Conservation (phyloP, 1,140 invertebrate species). For the Orius laevigatus region DNA sequence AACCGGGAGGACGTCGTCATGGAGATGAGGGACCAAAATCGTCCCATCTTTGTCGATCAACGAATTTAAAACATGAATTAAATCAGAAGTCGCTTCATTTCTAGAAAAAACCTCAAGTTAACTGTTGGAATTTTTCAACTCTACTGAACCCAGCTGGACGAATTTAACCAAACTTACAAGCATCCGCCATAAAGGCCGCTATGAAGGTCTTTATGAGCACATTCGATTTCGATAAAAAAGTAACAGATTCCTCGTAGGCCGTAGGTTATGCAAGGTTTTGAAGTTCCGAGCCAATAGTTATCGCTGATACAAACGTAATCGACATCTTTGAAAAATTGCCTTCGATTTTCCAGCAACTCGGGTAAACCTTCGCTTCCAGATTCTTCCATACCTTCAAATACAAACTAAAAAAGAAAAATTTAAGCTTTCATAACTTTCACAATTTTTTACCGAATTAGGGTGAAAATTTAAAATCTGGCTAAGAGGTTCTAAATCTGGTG, state of each 20-base stretch:
- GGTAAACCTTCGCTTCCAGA: conserved; percentile 90
- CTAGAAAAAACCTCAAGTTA: conserved; percentile 23
- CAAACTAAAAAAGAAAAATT: conserved; percentile 63
- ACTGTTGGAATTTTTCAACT: conserved; percentile 1
- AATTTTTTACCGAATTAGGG: no score
- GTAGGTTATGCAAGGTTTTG: conserved; percentile 93
- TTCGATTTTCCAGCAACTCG: conserved; percentile 56
- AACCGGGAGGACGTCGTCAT: conserved; percentile 58
- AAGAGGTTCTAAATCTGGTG: background rate
- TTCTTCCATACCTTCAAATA: conserved; percentile 98
- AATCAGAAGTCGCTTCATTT: conserved; percentile 75
- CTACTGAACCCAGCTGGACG: no score
- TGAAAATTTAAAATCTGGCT: background rate
- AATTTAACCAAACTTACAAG: conserved; percentile 50
- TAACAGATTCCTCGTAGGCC: conserved; percentile 88
- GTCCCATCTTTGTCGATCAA: conserved; percentile 69
- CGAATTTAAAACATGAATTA: conserved; percentile 68
- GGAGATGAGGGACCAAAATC: conserved; percentile 64
- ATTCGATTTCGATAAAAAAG: conserved; percentile 77
- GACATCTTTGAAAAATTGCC: conserved; percentile 65
- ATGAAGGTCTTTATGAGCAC: conserved; percentile 83
- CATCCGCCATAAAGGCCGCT: conserved; percentile 89
- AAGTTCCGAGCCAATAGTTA: conserved; percentile 96
- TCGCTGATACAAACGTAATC: conserved; percentile 97
- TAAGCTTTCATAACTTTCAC: no score